Conservation (phyloP, 2,113 vertebrate genomes). For the Rhabdomys dilectus region DNA sequence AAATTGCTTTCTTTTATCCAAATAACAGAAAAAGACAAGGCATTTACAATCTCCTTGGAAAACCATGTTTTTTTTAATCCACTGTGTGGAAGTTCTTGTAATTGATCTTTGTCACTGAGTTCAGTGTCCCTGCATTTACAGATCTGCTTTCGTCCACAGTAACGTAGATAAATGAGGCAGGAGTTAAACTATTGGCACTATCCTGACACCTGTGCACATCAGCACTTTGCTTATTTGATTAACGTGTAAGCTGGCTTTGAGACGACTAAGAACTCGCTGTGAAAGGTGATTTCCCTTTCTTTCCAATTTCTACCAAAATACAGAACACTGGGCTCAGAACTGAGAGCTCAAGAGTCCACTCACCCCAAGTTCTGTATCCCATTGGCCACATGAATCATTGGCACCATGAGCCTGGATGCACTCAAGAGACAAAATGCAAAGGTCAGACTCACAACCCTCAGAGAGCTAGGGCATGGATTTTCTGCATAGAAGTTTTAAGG, state of each 20-base stretch:
- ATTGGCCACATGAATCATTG: not conserved
- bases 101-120: constrained; percentile 86
- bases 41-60: constrained; percentile 73
- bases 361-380: not conserved
- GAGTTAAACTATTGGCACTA: constrained; percentile 85
- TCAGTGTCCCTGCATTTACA: constrained; percentile 84
- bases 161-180: constrained; percentile 87
- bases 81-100: constrained; percentile 77
- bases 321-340: not conserved
- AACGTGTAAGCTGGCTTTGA: constrained; percentile 81
- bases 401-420: not conserved
- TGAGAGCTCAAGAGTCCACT: constrained; percentile 37
- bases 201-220: constrained; percentile 82
- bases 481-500: not conserved
- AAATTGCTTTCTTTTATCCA: constrained; percentile 53
- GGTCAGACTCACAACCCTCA: not conserved
- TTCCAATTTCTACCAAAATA: constrained; percentile 73
- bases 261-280: constrained; percentile 80
- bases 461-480: not conserved
- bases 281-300: constrained; percentile 79
- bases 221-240: constrained; percentile 85
- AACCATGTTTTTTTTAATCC: constrained; percentile 58
- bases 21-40: constrained; percentile 53
- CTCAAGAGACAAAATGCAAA: not conserved
- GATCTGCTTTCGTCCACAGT: constrained; percentile 83